Conservation (phyloP, 1,140 invertebrate species). For the Sitophilus oryzae region DNA sequence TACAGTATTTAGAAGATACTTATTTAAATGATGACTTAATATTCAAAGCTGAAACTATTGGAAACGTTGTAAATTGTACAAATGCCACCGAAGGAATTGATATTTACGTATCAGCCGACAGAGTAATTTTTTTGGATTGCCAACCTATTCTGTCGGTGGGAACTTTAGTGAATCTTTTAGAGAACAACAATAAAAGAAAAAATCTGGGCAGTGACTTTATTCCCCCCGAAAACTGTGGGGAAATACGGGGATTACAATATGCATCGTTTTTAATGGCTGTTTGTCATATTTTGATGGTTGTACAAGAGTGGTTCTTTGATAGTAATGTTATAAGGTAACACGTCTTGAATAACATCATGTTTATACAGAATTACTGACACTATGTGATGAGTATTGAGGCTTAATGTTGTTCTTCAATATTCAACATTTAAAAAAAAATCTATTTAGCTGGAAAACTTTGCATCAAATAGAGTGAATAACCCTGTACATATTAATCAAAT, state of each 20-base stretch:
- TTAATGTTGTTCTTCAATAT: no score
- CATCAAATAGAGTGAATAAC: background rate
- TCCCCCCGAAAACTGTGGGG: conserved; percentile 58
- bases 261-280: conserved; percentile 78
- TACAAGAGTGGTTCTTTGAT: conserved; percentile 83
- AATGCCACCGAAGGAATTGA: conserved; percentile 54
- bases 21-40: conserved; percentile 27
- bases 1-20: conserved; percentile 14
- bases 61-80: conserved; percentile 49
- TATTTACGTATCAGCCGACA: conserved; percentile 56
- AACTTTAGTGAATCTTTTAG: conserved; percentile 51
- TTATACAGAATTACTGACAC: no score
- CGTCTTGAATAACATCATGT: background rate
- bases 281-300: conserved; percentile 79
- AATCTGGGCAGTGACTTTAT: conserved; percentile 51
- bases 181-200: conserved; percentile 51
- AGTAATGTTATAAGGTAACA: conserved; percentile 60
- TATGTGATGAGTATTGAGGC: no score
- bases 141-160: conserved; percentile 57
- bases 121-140: conserved; percentile 56
- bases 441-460: no score
- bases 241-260: conserved; percentile 74
- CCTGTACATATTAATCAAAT: conserved; percentile 11
- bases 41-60: conserved; percentile 51
- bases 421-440: no score